Conservation (phyloP, 2,888 invertebrate species). For the Microplitis deprimator region DNA sequence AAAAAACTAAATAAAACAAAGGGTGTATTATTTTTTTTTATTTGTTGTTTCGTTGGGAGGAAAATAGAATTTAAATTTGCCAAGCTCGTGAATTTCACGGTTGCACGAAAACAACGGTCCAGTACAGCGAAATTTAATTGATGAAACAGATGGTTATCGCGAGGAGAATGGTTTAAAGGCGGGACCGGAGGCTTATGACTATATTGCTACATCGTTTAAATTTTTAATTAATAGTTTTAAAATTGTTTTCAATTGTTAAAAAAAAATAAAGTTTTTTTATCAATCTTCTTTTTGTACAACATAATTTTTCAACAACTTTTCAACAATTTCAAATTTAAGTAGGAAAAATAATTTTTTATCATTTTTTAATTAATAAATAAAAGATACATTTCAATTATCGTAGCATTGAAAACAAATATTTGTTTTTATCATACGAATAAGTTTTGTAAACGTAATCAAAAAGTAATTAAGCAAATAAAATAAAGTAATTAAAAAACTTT, state of each 20-base stretch:
- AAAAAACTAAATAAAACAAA: not conserved
- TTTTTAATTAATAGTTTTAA: not conserved
- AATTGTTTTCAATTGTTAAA: not conserved
- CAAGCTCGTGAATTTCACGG: constrained; percentile 43
- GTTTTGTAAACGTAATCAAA: constrained; percentile 17
- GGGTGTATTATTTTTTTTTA: not conserved
- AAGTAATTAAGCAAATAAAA: not conserved
- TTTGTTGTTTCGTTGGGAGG: not conserved
- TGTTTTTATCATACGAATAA: constrained; percentile 9
- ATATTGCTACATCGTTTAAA: constrained; percentile 9
- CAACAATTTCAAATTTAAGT: not conserved
- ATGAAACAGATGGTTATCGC: constrained; percentile 47
- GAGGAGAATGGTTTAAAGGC: not conserved
- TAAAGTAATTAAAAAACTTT: not conserved
- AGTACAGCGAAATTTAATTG: constrained; percentile 47
- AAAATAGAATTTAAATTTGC: constrained; percentile 42
- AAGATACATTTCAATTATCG: not conserved
- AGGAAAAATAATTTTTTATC: not conserved
- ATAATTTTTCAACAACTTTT: not conserved
- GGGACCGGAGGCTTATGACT: not conserved
- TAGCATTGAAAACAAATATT: not conserved
- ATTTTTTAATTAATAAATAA: not conserved
- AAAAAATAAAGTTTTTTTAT: not conserved
- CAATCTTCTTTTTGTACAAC: not conserved
- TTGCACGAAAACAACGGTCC: constrained; percentile 40